Evolutionary conservation across 2,797 vertebrate genomes (phyloP).

Genomic region (Sebastes minor): DNA sequence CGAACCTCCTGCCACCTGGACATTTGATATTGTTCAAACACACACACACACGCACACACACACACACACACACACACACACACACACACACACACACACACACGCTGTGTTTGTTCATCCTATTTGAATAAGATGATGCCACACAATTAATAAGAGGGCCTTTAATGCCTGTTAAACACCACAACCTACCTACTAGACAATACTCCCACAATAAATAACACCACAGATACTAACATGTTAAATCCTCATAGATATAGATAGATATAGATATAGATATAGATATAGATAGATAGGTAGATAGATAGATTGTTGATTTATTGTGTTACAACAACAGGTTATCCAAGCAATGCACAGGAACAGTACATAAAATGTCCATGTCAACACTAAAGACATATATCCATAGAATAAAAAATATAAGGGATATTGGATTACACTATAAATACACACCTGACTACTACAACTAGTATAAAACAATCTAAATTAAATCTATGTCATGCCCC

Average conservation of each 20-base stretch:
- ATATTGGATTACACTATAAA: no score
- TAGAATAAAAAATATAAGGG: no score
- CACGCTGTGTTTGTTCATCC: neutral
- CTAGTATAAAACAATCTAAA: no score
- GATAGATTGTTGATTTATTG: no score
- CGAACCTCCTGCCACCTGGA: neutral
- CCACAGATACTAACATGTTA: neutral
- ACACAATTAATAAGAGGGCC: neutral
- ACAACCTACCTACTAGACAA: neutral
- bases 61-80: neutral
- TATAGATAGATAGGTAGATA: no score
- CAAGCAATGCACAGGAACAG: no score
- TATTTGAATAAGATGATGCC: constrained; percentile 33
- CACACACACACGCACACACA: neutral
- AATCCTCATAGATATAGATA: neutral
- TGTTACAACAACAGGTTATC: no score
- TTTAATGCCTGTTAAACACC: neutral
- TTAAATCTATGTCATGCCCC: neutral
- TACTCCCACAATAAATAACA: neutral
- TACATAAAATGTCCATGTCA: no score
- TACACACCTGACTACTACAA: no score
- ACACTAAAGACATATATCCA: no score
- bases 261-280: no score
- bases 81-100: neutral
- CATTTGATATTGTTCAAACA: neutral